phyloP scores from a whole-genome alignment of 2,888 invertebrate genomes.

The Volucella inanis region DNA sequence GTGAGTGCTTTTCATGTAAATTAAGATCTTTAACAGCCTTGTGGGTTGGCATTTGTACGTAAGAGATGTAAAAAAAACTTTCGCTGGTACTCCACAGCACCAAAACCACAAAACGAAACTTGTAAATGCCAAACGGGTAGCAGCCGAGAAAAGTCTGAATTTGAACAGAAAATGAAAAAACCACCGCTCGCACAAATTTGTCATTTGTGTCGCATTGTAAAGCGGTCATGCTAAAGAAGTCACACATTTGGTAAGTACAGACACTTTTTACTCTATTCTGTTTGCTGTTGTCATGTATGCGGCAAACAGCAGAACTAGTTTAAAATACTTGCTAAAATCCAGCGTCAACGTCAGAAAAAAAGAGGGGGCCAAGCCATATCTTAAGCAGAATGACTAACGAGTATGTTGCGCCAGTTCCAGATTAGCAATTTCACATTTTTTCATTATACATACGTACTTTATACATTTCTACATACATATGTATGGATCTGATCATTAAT shows the following conservation, averaged over 20 bases:
- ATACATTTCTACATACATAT: no score
- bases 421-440: conserved; percentile 43
- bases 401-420: conserved; percentile 2
- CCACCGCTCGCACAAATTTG: conserved; percentile 32
- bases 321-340: conserved; percentile 34
- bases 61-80: conserved; percentile 41
- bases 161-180: not conserved
- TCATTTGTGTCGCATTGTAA: conserved; percentile 30
- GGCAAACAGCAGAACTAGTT: conserved; percentile 42
- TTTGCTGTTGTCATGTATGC: conserved; percentile 10
- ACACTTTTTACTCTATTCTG: conserved; percentile 20
- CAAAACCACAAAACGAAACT: conserved; percentile 31
- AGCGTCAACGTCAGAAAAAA: not conserved
- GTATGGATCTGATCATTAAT: conserved; percentile 48
- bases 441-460: conserved; percentile 8
- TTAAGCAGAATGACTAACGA: not conserved
- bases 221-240: conserved; percentile 7
- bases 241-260: conserved; percentile 44
- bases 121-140: conserved; percentile 18
- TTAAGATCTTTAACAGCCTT: conserved; percentile 45
- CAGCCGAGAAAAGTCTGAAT: not conserved
- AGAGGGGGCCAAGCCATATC: no score
- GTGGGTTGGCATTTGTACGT: conserved; percentile 12
- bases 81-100: conserved; percentile 23
- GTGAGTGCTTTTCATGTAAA: conserved; percentile 58